Evolutionary conservation across 2,888 invertebrate genomes (phyloP).

Genomic region (Diaperis boleti): DNA sequence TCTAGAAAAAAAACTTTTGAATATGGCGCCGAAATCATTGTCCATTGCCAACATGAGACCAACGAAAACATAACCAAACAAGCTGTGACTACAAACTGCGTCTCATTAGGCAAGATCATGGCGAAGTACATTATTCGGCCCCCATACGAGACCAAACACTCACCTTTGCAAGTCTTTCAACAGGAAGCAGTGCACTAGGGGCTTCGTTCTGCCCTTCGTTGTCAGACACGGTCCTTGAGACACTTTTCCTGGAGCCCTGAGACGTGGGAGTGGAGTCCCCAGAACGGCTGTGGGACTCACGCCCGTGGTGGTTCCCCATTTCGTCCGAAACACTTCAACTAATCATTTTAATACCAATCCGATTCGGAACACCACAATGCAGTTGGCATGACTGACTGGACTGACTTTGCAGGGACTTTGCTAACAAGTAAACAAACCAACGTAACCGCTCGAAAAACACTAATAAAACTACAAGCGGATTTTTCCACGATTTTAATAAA

Average conservation of each 20-base stretch:
- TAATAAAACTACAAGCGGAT: background rate
- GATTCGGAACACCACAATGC: constrained; percentile 9
- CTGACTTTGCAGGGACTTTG: too few relatives aligned
- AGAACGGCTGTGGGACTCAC: constrained; percentile 53
- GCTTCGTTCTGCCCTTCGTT: constrained; percentile 74
- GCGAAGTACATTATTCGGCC: background rate
- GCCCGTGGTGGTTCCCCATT: constrained; percentile 65
- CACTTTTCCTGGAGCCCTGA: constrained; percentile 67
- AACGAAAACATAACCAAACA: constrained; percentile 21
- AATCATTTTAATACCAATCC: constrained; percentile 16
- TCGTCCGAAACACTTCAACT: constrained; percentile 4
- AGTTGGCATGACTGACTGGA: constrained; percentile 23
- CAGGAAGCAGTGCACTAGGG: constrained; percentile 75
- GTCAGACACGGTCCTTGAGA: constrained; percentile 75
- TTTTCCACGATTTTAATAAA: constrained; percentile 12
- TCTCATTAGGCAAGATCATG: constrained; percentile 38
- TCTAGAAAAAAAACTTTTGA: constrained; percentile 67
- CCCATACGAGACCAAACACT: too few relatives aligned
- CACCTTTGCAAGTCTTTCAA: constrained; percentile 83
- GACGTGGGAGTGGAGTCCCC: constrained; percentile 59
- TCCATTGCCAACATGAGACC: constrained; percentile 31
- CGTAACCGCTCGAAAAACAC: constrained; percentile 6
- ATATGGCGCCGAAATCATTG: constrained; percentile 55
- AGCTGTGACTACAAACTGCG: background rate
- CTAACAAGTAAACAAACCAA: constrained; percentile 21